Base-by-base conservation (phyloP, 2,797 vertebrate genomes). In the Ateles fusciceps region DNA sequence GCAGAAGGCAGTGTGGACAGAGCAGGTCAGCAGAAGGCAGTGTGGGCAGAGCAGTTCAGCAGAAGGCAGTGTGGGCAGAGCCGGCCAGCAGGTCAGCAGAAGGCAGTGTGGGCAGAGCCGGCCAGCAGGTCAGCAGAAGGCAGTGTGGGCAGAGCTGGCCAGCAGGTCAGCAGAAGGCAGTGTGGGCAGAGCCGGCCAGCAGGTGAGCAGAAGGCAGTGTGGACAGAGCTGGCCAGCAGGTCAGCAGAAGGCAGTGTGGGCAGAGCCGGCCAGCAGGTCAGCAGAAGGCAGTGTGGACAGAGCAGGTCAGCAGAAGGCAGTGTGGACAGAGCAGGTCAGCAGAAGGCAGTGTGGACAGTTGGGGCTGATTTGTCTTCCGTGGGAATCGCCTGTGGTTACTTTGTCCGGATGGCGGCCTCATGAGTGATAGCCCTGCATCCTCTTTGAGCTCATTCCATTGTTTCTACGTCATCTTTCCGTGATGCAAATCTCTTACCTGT, bases 301-400 rank as follows among this genome's bases (percentile, higher is more conserved):
- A 17, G 5, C 71, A 36, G n/a, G n/a, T n/a, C n/a, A n/a, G n/a
- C n/a, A 36, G 36, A 36, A 36, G 36, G 36, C 36, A 36, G 36
- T 36, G 36, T 36, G 36, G 36, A 36, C 36, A 36, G 36, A 48
- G 24, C 1, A 12, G 84, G 59, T 68, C 9, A 24, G 42, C 17
- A 26, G 55, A 42, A 59, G 39, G 57, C 39, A 2, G 57, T 24
- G 21, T n/a, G 57, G 79, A 68, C 64, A n/a, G 79, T 42, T 9
- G 44, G 87, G 90, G 36, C 13, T 7, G 26, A 14, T 22, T 48
- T 0, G 0, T 80, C n/a, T 2, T 78, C 22, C 0, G 39, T 1
- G 61, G 79, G 83, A 33, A 6, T 46, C 12, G 10, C 33, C 5
- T 9, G 4, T 19, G 1, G 0, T 52, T 17, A 13, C 42, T 17